Base-by-base conservation (phyloP, 1,140 invertebrate species). In the Calosoma granatense region DNA sequence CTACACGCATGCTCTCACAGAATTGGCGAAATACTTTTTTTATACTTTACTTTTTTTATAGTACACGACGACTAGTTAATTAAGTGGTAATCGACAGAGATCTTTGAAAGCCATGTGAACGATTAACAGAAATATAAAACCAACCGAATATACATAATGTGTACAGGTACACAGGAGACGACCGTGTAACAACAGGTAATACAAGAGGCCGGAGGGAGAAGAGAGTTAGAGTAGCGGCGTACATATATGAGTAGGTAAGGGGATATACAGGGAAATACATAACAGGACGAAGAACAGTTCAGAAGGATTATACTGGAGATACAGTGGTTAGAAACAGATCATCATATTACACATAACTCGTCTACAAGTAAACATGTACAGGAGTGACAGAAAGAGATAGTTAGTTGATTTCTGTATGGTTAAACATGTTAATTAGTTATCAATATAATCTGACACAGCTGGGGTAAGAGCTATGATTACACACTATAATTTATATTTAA, bases 51-150 rank as follows among this genome's bases (percentile, higher is more conserved):
- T 47, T 47, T 47, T 47, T 47, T 47, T 47, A 47, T 12, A 47
- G 41, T 47, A 47, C 41, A 47, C 41, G 41, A 47, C 41, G 41
- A 47, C 41, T 47, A 47, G 41, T 47, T 47, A 47, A 47, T 47
- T 47, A 47, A 9, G 6, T 47, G 6, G 41, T 47, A 47, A 47
- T 47, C 15, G 17, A 22, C 43, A 67, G 69, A 71, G 68, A 70
- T 70, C 67, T 61, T 71, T 64, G 69, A 71, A 71, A 71, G 69
- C 69, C 67, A 67, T 54, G 22, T 56, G 41, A 60, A 63, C 56
- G 41, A 36, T 51, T 36, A 63, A 57, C 14, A 22, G 57, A 60
- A 22, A 6, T 22, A n/a, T 52, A 58, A 59, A 54, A 56, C 51
- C 26, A 53, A 36, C 19, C 51, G 54, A 51, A 21, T 41, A 60